Conservation (phyloP, 2,113 vertebrate species). For the Leptosomus discolor region DNA sequence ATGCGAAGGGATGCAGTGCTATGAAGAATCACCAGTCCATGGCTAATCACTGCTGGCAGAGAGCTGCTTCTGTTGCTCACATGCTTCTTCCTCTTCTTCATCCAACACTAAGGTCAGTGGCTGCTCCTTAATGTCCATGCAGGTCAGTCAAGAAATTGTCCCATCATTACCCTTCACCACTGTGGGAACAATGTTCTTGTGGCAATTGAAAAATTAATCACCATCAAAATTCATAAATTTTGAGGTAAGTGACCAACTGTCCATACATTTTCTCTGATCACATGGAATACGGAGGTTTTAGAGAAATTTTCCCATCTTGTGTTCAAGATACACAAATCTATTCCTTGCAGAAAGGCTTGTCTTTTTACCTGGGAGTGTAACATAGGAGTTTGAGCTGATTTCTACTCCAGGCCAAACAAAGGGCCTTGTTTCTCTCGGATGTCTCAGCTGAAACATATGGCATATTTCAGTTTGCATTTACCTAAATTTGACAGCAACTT, state of each 20-base stretch:
- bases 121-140: neutral
- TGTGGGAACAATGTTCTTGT: neutral
- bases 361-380: neutral
- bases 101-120: neutral
- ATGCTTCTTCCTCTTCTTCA: neutral
- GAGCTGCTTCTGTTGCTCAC: neutral
- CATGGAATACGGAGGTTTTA: neutral
- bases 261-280: neutral
- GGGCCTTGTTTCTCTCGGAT: neutral
- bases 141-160: neutral
- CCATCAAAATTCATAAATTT: neutral
- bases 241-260: neutral
- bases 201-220: neutral
- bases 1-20: neutral
- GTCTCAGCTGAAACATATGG: neutral
- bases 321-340: neutral
- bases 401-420: neutral
- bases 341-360: neutral
- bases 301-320: neutral
- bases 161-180: neutral
- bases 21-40: neutral
- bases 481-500: neutral
- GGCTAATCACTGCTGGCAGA: neutral
- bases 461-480: neutral
- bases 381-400: neutral